Evolutionary conservation across 2,797 vertebrate species (phyloP).

Genomic region (Lacerta viridis): DNA sequence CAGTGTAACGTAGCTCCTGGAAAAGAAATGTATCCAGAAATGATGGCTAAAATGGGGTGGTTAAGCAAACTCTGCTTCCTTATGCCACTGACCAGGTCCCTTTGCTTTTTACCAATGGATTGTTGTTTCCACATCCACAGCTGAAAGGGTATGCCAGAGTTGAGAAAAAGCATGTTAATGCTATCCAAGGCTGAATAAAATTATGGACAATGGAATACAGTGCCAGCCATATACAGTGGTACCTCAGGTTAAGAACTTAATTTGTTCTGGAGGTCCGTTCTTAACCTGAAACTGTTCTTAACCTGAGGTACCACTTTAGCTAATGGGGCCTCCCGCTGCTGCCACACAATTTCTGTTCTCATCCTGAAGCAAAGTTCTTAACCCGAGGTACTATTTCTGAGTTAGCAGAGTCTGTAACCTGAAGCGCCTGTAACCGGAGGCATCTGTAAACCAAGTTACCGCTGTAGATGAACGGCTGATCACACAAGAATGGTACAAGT

Average conservation of each 20-base stretch:
- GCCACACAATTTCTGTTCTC: too few species aligned
- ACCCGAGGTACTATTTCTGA: too few species aligned
- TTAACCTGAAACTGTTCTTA: too few species aligned
- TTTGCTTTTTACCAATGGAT: not conserved
- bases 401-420: too few species aligned
- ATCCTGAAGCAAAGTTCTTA: too few species aligned
- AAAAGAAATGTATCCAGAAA: conserved; percentile 6
- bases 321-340: too few species aligned
- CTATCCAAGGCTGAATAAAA: not conserved
- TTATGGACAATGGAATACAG: not conserved
- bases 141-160: not conserved
- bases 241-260: too few species aligned
- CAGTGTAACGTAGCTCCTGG: conserved; percentile 92
- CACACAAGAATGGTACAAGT: not conserved
- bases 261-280: too few species aligned
- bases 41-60: not conserved
- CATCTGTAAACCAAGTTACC: too few species aligned
- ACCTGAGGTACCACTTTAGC: too few species aligned
- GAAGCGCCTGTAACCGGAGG: too few species aligned
- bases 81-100: not conserved
- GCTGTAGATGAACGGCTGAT: not conserved
- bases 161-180: not conserved
- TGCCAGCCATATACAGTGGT: too few species aligned
- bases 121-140: not conserved
- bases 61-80: not conserved